phyloP scores from a whole-genome alignment of 1,140 invertebrate genomes.

The Heliconius hewitsoni region DNA sequence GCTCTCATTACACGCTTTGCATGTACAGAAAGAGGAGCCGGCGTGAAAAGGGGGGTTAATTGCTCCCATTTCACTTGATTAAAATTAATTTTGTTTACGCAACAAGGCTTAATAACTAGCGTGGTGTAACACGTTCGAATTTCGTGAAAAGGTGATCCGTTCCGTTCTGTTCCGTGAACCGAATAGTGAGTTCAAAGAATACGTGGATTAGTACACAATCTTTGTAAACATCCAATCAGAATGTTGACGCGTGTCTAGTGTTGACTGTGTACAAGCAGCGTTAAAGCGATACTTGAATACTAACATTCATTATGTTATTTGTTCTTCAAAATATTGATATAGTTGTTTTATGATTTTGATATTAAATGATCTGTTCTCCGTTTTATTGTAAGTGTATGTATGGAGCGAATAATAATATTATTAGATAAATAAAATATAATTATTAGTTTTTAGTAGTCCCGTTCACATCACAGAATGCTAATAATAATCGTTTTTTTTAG shows the following conservation, averaged over 20 bases:
- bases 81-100: slow-evolving; percentile 42
- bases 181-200: slow-evolving; percentile 42
- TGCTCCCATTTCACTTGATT: slow-evolving; percentile 39
- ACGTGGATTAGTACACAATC: slow-evolving; percentile 46
- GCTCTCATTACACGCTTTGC: not conserved
- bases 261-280: slow-evolving; percentile 45
- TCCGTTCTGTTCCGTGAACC: slow-evolving; percentile 31
- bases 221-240: slow-evolving; percentile 48
- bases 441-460: too few relatives aligned
- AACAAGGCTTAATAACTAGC: slow-evolving; percentile 30
- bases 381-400: too few relatives aligned
- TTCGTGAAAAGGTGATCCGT: slow-evolving; percentile 28
- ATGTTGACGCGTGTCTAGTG: slow-evolving; percentile 42
- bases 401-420: too few relatives aligned
- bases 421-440: too few relatives aligned
- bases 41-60: slow-evolving; percentile 27
- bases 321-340: not conserved
- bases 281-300: slow-evolving; percentile 41
- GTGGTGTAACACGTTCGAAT: slow-evolving; percentile 19
- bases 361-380: not conserved
- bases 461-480: too few relatives aligned
- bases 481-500: too few relatives aligned
- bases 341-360: not conserved
- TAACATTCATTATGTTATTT: slow-evolving; percentile 33
- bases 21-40: slow-evolving; percentile 28